Conservation (phyloP, 2,888 invertebrate species). For the Hirtodrosophila alboralis region DNA sequence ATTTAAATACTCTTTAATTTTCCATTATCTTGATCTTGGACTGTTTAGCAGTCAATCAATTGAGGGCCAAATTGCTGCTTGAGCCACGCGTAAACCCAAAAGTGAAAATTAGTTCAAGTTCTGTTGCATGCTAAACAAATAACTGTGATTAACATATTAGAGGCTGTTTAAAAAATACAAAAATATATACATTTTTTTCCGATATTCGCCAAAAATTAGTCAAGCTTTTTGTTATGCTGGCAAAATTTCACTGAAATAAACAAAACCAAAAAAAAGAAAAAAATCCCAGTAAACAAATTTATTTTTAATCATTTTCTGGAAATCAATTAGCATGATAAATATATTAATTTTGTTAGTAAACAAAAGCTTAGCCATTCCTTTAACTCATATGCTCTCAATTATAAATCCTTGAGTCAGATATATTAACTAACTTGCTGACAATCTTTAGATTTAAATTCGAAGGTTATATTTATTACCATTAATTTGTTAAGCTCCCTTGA, state of each 20-base stretch:
- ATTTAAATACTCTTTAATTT: too few species aligned
- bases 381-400: neutral
- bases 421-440: conserved; percentile 1
- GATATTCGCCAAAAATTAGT: conserved; percentile 9
- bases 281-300: conserved; percentile 19
- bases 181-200: conserved; percentile 7
- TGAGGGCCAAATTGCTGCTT: conserved; percentile 3
- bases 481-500: conserved; percentile 32
- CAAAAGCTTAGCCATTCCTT: conserved; percentile 7
- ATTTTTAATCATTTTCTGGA: conserved; percentile 34
- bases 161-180: conserved; percentile 9
- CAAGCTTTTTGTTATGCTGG: neutral
- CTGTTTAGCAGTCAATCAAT: conserved; percentile 7
- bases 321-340: conserved; percentile 41
- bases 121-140: conserved; percentile 2
- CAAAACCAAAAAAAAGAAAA: conserved; percentile 1
- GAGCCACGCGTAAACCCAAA: neutral
- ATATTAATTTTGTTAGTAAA: conserved; percentile 27
- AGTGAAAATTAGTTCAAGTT: conserved; percentile 3
- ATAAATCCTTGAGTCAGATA: conserved; percentile 41
- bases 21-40: neutral
- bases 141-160: conserved; percentile 19
- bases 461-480: conserved; percentile 60
- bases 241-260: conserved; percentile 12
- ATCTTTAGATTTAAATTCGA: conserved; percentile 6